A percentile compares a stretch with the other conserved stretches of the same genome.
Conservation (phyloP, 2,888 invertebrate species). For the Dryobotodes eremita region DNA sequence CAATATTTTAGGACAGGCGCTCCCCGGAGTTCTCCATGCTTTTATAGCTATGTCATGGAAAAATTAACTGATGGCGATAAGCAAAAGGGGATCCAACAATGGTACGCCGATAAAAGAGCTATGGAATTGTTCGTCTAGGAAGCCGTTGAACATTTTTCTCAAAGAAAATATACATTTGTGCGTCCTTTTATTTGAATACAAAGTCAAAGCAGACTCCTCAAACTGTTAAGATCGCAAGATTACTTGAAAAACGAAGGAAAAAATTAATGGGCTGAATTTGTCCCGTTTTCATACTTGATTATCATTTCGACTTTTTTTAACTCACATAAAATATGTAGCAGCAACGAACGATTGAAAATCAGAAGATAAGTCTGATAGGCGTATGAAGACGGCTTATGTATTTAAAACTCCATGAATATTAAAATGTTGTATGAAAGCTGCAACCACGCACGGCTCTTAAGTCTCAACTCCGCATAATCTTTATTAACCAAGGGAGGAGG, state of each 20-base stretch:
- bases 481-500: constrained; percentile 56
- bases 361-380: constrained; percentile 35
- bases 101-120: constrained; percentile 35
- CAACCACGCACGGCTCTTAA: constrained; percentile 32
- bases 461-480: constrained; percentile 57
- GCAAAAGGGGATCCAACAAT: constrained; percentile 21
- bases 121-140: constrained; percentile 13
- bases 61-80: constrained; percentile 48
- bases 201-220: constrained; percentile 9
- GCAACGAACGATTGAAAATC: constrained; percentile 49
- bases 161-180: constrained; percentile 23
- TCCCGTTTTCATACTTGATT: constrained; percentile 3
- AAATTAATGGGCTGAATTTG: constrained; percentile 27
- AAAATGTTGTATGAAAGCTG: constrained; percentile 53
- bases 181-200: constrained; percentile 30
- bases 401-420: constrained; percentile 66
- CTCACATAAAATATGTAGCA: constrained; percentile 20
- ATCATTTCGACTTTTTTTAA: constrained; percentile 21
- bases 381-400: constrained; percentile 50
- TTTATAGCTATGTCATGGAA: constrained; percentile 49
- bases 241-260: constrained; percentile 20
- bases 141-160: constrained; percentile 14
- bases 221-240: constrained; percentile 28
- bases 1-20: constrained; percentile 7
- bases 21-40: constrained; percentile 11